These are phyloP conservation scores for Atractosteus spatula DNA, from an alignment of 2,113 vertebrate genomes.

Conservation along the genomic window DNA sequence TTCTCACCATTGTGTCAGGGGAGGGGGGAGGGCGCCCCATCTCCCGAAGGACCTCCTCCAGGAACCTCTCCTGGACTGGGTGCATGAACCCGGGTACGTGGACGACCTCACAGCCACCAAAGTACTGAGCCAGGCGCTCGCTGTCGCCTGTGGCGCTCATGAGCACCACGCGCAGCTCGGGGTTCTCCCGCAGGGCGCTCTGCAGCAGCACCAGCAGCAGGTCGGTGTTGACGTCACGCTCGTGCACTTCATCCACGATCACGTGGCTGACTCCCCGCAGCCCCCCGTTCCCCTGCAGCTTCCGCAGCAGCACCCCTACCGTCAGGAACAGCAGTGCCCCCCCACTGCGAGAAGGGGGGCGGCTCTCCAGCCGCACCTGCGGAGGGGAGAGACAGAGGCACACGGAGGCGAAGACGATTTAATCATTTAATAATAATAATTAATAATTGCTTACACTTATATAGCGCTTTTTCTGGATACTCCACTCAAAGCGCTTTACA, in stretches of 20 bases:
- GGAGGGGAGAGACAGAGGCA: neutral
- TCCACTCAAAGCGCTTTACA: too few species aligned
- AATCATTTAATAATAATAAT: too few species aligned
- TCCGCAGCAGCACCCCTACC: slow-evolving; percentile 86
- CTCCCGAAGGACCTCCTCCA: slow-evolving; percentile 86
- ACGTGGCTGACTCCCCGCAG: slow-evolving; percentile 90
- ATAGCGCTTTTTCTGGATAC: too few species aligned
- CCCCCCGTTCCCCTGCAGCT: slow-evolving; percentile 84
- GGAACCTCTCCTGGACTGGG: slow-evolving; percentile 81
- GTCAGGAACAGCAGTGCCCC: slow-evolving; percentile 95
- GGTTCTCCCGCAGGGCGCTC: slow-evolving; percentile 72
- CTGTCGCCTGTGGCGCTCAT: slow-evolving; percentile 96
- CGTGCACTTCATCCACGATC: slow-evolving; percentile 93
- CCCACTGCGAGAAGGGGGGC: slow-evolving; percentile 72
- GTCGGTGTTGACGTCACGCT: slow-evolving; percentile 93
- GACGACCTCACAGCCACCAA: slow-evolving; percentile 80
- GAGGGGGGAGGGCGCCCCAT: slow-evolving; percentile 53
- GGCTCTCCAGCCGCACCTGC: slow-evolving; percentile 86
- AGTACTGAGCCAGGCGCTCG: slow-evolving; percentile 81
- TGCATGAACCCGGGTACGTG: slow-evolving; percentile 94
- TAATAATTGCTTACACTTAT: too few species aligned
- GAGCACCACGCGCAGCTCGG: slow-evolving; percentile 77
- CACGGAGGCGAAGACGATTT: neutral
- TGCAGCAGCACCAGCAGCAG: slow-evolving; percentile 90
- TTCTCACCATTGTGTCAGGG: slow-evolving; percentile 34